Conservation (phyloP, 2,113 vertebrate genomes). For the Salvelinus fontinalis region DNA sequence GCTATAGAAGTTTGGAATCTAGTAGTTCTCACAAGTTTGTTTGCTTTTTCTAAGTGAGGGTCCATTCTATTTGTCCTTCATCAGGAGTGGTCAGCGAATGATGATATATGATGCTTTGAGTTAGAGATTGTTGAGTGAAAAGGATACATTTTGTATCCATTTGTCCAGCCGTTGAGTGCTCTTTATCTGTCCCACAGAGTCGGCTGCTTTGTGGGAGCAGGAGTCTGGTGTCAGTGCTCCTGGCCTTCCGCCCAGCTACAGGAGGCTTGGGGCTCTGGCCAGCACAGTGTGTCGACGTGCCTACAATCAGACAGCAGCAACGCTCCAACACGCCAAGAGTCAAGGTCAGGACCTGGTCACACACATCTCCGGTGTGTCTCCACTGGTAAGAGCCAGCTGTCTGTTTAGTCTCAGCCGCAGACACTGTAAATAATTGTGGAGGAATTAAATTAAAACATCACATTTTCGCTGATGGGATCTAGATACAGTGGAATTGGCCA, state of each 20-base stretch:
- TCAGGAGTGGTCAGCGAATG: no score
- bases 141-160: not conserved
- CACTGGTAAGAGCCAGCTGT: constrained; percentile 34
- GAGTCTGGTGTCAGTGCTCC: constrained; percentile 5
- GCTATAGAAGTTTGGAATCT: not conserved
- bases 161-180: constrained; percentile 6
- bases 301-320: constrained; percentile 45
- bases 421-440: not conserved
- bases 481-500: no score
- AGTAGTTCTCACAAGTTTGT: no score
- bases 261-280: constrained; percentile 62
- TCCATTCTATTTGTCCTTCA: no score
- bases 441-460: not conserved
- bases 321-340: constrained; percentile 59
- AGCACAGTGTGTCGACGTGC: constrained; percentile 54
- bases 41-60: no score
- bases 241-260: constrained; percentile 36
- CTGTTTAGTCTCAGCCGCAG: not conserved
- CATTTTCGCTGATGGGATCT: no score
- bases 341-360: constrained; percentile 70
- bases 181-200: constrained; percentile 22
- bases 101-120: no score
- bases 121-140: no score
- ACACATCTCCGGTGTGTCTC: constrained; percentile 63
- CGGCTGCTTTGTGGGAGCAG: constrained; percentile 20